Evolutionary conservation across 1,140 invertebrate species (phyloP).

Genomic region (Penaeus japonicus): DNA sequence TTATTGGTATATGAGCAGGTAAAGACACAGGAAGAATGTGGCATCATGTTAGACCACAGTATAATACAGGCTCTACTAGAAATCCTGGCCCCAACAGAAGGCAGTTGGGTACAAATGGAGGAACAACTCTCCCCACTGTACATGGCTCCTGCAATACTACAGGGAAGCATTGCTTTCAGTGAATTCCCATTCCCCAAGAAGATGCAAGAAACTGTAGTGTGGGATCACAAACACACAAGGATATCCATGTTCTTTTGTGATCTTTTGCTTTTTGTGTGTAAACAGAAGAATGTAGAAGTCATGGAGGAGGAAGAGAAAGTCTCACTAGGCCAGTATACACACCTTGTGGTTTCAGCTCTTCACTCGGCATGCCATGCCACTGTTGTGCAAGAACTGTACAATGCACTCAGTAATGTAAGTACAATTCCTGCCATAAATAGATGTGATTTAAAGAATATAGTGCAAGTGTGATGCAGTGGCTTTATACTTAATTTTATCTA

Average conservation of each 20-base stretch:
- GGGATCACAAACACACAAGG: conserved; percentile 13
- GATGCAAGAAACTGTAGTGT: neutral
- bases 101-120: conserved; percentile 35
- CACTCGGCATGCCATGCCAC: conserved; percentile 30
- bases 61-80: conserved; percentile 30
- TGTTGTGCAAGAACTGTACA: neutral
- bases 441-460: no score
- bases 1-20: neutral
- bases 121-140: conserved; percentile 1
- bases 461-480: no score
- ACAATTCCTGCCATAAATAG: neutral
- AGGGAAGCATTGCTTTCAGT: conserved; percentile 6
- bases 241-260: conserved; percentile 27
- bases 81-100: conserved; percentile 26
- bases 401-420: neutral
- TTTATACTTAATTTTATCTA: no score
- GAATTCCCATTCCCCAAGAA: conserved; percentile 38
- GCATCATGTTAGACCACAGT: conserved; percentile 35
- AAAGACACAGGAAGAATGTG: neutral
- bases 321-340: conserved; percentile 35
- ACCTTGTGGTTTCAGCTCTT: conserved; percentile 20
- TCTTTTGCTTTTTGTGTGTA: conserved; percentile 18
- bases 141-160: conserved; percentile 28
- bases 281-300: neutral
- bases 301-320: conserved; percentile 4